Conservation (phyloP, 2,113 vertebrate genomes). For the Zosterops lateralis region DNA sequence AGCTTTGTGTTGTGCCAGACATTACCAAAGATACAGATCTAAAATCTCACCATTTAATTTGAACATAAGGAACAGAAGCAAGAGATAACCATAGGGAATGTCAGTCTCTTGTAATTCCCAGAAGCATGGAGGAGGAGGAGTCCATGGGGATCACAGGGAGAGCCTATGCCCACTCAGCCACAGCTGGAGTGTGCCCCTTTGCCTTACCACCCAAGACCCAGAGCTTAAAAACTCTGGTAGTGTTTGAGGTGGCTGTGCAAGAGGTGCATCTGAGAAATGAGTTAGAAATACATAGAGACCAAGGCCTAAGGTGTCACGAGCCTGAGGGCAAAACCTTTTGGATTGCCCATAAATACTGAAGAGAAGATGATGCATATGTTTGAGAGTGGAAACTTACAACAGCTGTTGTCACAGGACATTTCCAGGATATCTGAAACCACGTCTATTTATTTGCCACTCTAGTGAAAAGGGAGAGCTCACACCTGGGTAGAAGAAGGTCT, state of each 20-base stretch:
- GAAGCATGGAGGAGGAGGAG: accelerated
- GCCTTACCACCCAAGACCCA: too few relatives aligned
- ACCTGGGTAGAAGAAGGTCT: not conserved
- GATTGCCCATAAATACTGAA: not conserved
- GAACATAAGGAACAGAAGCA: not conserved
- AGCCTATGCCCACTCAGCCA: not conserved
- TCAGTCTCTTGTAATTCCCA: not conserved
- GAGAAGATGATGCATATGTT: not conserved
- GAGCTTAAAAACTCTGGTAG: not conserved
- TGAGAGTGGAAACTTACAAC: not conserved
- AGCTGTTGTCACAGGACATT: not conserved
- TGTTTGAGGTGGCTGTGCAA: not conserved
- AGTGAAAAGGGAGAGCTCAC: not conserved
- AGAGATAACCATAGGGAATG: not conserved
- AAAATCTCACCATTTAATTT: not conserved
- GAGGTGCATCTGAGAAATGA: not conserved
- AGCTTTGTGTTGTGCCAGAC: not conserved
- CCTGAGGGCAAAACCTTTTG: not conserved
- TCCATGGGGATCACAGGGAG: not conserved
- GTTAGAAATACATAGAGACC: not conserved
- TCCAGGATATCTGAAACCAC: not conserved
- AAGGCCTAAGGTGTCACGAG: not conserved
- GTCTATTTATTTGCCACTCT: not conserved
- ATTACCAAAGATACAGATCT: not conserved
- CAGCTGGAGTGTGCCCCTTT: accelerated